phyloP scores from a whole-genome alignment of 2,797 vertebrate genomes.

The Nyctibius grandis region DNA sequence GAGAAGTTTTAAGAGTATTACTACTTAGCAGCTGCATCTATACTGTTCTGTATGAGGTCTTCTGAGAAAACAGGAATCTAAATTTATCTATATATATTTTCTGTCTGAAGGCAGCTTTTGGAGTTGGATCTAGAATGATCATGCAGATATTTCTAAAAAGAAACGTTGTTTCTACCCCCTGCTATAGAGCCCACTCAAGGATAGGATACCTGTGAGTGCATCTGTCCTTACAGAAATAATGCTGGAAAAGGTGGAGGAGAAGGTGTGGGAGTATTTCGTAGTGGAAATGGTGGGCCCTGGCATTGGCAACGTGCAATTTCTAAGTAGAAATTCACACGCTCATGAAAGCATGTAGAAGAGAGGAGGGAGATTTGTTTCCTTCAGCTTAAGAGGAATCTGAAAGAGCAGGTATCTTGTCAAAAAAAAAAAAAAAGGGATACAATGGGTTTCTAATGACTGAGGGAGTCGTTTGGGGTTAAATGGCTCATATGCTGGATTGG shows the following conservation, averaged over 20 bases:
- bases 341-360: background rate
- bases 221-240: background rate
- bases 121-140: background rate
- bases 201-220: background rate
- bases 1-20: background rate
- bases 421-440: background rate
- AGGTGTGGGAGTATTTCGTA: background rate
- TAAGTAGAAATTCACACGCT: background rate
- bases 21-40: background rate
- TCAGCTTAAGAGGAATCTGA: background rate
- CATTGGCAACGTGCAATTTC: rapidly evolving
- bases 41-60: background rate
- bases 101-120: background rate
- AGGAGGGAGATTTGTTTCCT: background rate
- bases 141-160: background rate
- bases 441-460: background rate
- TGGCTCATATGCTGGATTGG: background rate
- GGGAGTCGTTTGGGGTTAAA: background rate
- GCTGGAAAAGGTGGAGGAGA: background rate
- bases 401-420: background rate
- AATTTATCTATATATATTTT: background rate
- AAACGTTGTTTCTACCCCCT: background rate
- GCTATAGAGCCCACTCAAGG: background rate
- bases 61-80: background rate
- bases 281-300: background rate